These are phyloP conservation scores for Papilio helenus DNA, from an alignment of 1,140 invertebrate species.

Conservation along the genomic window DNA sequence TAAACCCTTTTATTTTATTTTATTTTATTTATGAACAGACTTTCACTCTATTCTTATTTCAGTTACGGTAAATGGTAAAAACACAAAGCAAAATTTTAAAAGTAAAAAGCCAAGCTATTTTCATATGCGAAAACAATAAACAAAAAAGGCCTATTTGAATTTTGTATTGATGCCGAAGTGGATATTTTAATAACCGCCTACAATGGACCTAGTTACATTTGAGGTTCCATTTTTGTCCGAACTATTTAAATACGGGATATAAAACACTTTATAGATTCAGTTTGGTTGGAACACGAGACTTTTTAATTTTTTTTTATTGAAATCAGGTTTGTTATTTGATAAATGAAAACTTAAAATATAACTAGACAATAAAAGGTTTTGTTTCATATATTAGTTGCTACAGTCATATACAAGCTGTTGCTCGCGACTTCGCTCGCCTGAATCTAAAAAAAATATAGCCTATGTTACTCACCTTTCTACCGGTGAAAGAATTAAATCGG, in stretches of 20 bases:
- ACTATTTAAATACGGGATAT: constrained; percentile 8
- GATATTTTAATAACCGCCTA: constrained; percentile 21
- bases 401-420: too few species aligned
- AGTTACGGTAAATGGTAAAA: not conserved
- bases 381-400: too few species aligned
- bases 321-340: not conserved
- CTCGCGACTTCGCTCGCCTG: too few species aligned
- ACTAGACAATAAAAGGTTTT: too few species aligned
- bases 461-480: too few species aligned
- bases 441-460: too few species aligned
- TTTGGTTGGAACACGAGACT: not conserved
- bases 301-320: not conserved
- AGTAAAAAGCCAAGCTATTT: not conserved
- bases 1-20: not conserved
- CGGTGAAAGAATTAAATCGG: too few species aligned
- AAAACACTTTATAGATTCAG: not conserved
- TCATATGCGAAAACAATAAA: not conserved
- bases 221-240: constrained; percentile 22
- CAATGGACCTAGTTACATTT: constrained; percentile 7
- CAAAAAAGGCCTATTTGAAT: constrained; percentile 5
- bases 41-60: too few species aligned
- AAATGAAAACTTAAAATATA: not conserved
- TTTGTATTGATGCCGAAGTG: constrained; percentile 2
- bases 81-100: not conserved
- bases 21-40: not conserved